Evolutionary conservation across 2,113 vertebrate species (phyloP), one percentile per base, ranked within the genome.

Genomic region (Clinocottus analis): DNA sequence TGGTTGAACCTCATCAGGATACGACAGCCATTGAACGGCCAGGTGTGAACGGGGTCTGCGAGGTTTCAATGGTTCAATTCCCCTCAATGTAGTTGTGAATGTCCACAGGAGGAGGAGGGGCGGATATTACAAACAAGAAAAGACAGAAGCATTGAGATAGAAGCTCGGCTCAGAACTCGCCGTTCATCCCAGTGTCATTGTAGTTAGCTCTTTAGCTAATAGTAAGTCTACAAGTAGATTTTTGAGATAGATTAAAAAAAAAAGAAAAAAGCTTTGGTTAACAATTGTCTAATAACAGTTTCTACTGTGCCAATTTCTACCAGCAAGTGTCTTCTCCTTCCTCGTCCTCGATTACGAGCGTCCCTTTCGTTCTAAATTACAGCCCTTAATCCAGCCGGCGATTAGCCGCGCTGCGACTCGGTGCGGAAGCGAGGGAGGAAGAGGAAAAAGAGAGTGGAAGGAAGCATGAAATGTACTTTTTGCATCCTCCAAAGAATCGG

Each of bases 281-380:
- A 79, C 80, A 43, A 66, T 80, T 58, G 47, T 84, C 70, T 60
- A 82, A 90, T 74, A 86, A 79, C 74, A 85, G 76, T 94, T 92
- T 94, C 84, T 95, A 94, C 92, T 92, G 96, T 98, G 96, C 96
- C 97, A 97, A 96, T 95, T 92, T 96, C 60, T 77, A 95, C 96
- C 97, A 97, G 95, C 94, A 96, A 96, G 97, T 97, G 97, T 98
- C 97, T 97, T 91, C 73, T 86, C 65, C 80, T 78, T 72, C 80
- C 79, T 84, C 62, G 77, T 82, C 83, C 64, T 87, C 78, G 67
- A 9, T 97, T 95, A 93, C 91, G 27, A 62, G 55, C 64, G 5
- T 61, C 79, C 60, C 68, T 63, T 77, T 80, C 65, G 83, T 74
- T 90, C 82, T 33, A 83, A 90, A 90, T 91, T 88, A 84, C 75